These are phyloP conservation scores for Xestia sexstrigata DNA, from an alignment of 2,888 invertebrate species.

Conservation along the genomic window DNA sequence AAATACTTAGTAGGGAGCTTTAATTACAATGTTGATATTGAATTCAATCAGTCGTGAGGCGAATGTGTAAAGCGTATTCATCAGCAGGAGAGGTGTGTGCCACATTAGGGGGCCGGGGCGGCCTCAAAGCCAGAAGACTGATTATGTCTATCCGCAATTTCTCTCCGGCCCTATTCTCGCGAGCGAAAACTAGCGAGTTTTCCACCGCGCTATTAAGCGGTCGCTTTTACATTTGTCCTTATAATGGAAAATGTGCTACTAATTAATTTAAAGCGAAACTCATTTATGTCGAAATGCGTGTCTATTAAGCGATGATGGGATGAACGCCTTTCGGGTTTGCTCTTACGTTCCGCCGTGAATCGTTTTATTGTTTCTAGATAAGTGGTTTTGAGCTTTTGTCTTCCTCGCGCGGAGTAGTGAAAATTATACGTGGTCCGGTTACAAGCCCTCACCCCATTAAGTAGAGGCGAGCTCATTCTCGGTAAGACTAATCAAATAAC, in stretches of 20 bases:
- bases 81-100: constrained; percentile 87
- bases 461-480: constrained; percentile 90
- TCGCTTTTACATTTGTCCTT: constrained; percentile 91
- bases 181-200: constrained; percentile 91
- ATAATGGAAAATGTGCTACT: constrained; percentile 91
- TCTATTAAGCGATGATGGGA: constrained; percentile 89
- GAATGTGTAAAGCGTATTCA: constrained; percentile 85
- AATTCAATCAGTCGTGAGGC: constrained; percentile 78
- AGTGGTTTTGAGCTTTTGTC: constrained; percentile 80
- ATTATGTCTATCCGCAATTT: constrained; percentile 91
- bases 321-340: constrained; percentile 83
- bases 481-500: constrained; percentile 91
- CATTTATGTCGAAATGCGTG: constrained; percentile 90
- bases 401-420: constrained; percentile 74
- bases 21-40: constrained; percentile 76
- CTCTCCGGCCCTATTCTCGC: constrained; percentile 89
- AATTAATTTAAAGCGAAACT: constrained; percentile 91
- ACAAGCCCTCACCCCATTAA: constrained; percentile 90
- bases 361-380: constrained; percentile 83
- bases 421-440: constrained; percentile 89
- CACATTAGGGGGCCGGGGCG: constrained; percentile 88
- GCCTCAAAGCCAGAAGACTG: constrained; percentile 91
- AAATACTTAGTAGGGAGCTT: constrained; percentile 53
- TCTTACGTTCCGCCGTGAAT: constrained; percentile 76
- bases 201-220: constrained; percentile 91